Evolutionary conservation across 2,888 invertebrate species (phyloP), one percentile per base, ranked within the genome.

Genomic region (Rotaria macrura): DNA sequence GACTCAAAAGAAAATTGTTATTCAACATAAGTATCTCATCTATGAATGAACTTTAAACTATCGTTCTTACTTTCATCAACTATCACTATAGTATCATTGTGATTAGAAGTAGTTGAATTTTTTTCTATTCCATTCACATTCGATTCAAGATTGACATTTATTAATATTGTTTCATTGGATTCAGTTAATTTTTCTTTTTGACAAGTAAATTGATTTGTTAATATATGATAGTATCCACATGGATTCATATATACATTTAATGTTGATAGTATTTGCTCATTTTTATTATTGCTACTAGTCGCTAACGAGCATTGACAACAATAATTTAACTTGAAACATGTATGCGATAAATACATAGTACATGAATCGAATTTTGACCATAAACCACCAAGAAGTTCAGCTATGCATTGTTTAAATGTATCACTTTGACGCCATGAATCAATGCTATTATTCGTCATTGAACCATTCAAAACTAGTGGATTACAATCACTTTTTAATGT

Each of bases 321-420:
- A 29, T 85, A 23, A 25, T 54, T 85, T 83, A 83, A 55, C 34
- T 85, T 85, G 10, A 83, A 85, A 49, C 29, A 54, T 23, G 38
- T 38, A 1, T 54, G 34, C 10, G 84, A 84, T 54, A 84, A 84
- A 38, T 38, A 55, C 55, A 54, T 54, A 17, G 84, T 43, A 55
- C 83, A 85, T 29, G 55, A 57, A 57, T 34, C 34, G 83, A 83
- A 29, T 34, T 83, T 43, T 83, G 20, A 47, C 85, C 85, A n/a
- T 83, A 52, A 29, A 85, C 54, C 34, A 47, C 34, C 23, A 57
- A 85, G 38, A 85, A 65, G 38, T 65, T 38, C 65, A 14, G 65
- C 34, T 20, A 65, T 65, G 38, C 65, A 65, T 34, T 65, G 65
- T 65, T 65, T 65, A 34, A 65, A 65, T 65, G 20, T 65, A 65